phyloP scores from a whole-genome alignment of 2,888 invertebrate species.

The Ennomos erosarius region DNA sequence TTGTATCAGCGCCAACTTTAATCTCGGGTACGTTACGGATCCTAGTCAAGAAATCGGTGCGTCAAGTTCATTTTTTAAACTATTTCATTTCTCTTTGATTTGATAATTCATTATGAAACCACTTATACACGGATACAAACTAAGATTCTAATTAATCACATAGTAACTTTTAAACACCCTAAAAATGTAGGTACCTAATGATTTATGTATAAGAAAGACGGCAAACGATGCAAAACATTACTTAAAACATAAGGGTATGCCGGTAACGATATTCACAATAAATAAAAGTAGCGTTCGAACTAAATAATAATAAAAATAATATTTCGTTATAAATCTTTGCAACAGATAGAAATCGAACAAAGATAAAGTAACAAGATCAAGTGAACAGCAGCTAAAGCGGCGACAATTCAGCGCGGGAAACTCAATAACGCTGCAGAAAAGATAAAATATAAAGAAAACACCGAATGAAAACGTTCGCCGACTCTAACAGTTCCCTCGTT shows the following conservation, averaged over 20 bases:
- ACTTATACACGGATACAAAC: no score
- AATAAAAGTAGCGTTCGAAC: slow-evolving; percentile 43
- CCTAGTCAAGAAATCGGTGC: no score
- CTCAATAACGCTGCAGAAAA: slow-evolving; percentile 50
- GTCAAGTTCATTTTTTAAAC: no score
- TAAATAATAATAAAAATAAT: slow-evolving; percentile 6
- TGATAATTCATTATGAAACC: no score
- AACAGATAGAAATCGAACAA: slow-evolving; percentile 52
- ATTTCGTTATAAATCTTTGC: slow-evolving; percentile 48
- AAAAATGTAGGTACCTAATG: slow-evolving; percentile 36
- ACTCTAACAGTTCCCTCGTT: slow-evolving; percentile 47
- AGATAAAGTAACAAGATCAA: slow-evolving; percentile 53
- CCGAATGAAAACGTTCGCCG: slow-evolving; percentile 41
- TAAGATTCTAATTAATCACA: no score
- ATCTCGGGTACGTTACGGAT: slow-evolving; percentile 34
- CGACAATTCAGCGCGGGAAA: slow-evolving; percentile 53
- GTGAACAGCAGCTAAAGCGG: slow-evolving; percentile 46
- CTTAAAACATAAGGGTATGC: slow-evolving; percentile 36
- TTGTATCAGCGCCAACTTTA: slow-evolving; percentile 38
- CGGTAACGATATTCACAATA: slow-evolving; percentile 35
- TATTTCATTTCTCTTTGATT: no score
- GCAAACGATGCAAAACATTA: slow-evolving; percentile 3
- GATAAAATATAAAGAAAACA: slow-evolving; percentile 50
- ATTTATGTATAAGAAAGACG: slow-evolving; percentile 19
- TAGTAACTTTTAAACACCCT: slow-evolving; percentile 16